A percentile compares a stretch with the other conserved stretches of the same genome.
Conservation (phyloP, 2,888 invertebrate species). For the Dione vanillae region DNA sequence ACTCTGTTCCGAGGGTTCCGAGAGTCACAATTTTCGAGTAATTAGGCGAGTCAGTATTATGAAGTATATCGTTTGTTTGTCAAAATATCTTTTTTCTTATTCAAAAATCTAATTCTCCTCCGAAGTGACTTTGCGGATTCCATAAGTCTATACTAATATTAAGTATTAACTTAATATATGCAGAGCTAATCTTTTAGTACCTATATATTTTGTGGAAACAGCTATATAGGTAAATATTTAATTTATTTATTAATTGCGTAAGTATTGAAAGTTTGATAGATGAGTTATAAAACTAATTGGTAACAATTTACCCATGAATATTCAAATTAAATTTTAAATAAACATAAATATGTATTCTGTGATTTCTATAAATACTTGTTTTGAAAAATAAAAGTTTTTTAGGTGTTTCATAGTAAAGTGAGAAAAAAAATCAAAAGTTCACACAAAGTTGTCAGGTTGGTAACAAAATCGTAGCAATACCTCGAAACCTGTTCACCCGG, state of each 20-base stretch:
- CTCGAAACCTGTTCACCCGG: slow-evolving; percentile 34
- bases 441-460: slow-evolving; percentile 18
- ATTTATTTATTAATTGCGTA: neutral
- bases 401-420: neutral
- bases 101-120: no score
- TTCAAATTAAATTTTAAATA: neutral
- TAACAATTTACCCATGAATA: slow-evolving; percentile 11
- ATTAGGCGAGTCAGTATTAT: neutral
- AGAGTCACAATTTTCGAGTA: neutral
- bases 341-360: no score
- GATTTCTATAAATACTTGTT: no score
- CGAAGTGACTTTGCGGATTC: no score
- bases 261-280: neutral
- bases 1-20: neutral
- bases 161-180: no score
- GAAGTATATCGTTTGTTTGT: no score
- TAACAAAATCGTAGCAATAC: slow-evolving; percentile 20
- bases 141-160: no score
- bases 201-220: neutral
- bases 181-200: no score
- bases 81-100: no score
- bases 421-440: slow-evolving; percentile 4
- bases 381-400: neutral
- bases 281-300: neutral
- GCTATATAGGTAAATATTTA: neutral